Evolutionary conservation across 1,140 invertebrate species (phyloP), one percentile per base, ranked within the genome.

Genomic region (Pararge aegeria): DNA sequence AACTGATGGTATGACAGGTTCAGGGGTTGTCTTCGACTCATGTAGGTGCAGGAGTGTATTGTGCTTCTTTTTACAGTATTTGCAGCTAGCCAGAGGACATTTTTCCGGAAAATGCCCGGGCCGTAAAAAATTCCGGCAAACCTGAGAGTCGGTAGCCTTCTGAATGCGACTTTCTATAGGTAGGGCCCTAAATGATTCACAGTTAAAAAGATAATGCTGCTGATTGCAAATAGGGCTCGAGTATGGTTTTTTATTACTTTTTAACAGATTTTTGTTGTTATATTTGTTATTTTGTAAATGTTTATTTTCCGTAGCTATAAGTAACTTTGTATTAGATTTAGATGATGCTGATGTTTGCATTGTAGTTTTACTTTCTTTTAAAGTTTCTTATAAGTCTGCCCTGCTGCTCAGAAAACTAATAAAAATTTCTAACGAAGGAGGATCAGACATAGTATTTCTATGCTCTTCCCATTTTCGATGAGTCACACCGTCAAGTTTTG

Each of bases 141-240:
- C 57, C 1, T 21, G 58, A 24, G 6, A 66, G 7, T 62, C 46
- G 10, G 40, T 50, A 18, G 44, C 42, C 7, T 63, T 66, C 34
- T 54, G 6, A 19, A 66, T 55, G 1, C 67, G 63, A 13, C 13
- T 18, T 13, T 62, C 34, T 6, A 63, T 20, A 10, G 49, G 3
- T 49, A 67, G 51, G 13, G 29, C 30, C 48, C 51, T 58, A 61
- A 67, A 70, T 27, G 9, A 15, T 16, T 64, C 30, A 57, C 64
- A 71, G n/a, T 12, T 62, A 50, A 60, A 71, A 42, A 67, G 55
- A 15, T 52, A 56, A 18, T 62, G 55, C 42, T 51, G 29, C 15
- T 66, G 20, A 5, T 50, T 19, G 49, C 58, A 67, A 21, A 64
- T n/a, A 20, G 56, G 55, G 49, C 61, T 64, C 40, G 42, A 44